Conservation (phyloP, 2,113 vertebrate genomes). For the Lepus americanus region DNA sequence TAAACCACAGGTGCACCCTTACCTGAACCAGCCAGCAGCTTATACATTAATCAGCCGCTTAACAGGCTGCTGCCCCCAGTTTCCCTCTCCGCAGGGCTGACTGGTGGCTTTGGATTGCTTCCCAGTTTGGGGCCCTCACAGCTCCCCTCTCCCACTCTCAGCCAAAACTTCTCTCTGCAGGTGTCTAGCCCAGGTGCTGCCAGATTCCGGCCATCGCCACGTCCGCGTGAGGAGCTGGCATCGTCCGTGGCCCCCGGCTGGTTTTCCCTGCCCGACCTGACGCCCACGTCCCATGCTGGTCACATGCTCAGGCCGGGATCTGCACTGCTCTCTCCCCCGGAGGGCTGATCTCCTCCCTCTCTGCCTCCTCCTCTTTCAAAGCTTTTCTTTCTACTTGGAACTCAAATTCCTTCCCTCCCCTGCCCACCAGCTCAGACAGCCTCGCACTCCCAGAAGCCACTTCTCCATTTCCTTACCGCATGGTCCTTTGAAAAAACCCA, state of each 20-base stretch:
- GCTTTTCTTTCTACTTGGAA: neutral
- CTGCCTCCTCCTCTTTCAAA: neutral
- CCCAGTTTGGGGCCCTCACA: constrained; percentile 53
- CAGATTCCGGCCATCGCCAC: neutral
- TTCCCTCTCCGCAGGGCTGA: constrained; percentile 21
- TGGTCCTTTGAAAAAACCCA: neutral
- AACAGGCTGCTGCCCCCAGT: neutral
- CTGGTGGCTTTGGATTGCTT: constrained; percentile 59
- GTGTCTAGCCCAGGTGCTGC: neutral
- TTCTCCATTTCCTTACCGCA: neutral
- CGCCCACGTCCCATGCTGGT: accelerated
- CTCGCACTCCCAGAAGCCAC: neutral
- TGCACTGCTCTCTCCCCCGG: constrained; percentile 1
- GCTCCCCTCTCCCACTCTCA: neutral
- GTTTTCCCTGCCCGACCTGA: neutral
- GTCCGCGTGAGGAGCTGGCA: neutral
- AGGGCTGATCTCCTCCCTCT: neutral
- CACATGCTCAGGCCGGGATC: neutral
- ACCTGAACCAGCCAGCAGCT: constrained; percentile 56
- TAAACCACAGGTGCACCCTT: constrained; percentile 67
- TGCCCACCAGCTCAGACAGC: neutral
- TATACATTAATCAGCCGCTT: constrained; percentile 70
- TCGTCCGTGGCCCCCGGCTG: neutral
- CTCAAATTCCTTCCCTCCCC: neutral
- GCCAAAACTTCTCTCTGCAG: constrained; percentile 49